Conservation (phyloP, 2,797 vertebrate genomes). For the Neolamprologus multifasciatus region DNA sequence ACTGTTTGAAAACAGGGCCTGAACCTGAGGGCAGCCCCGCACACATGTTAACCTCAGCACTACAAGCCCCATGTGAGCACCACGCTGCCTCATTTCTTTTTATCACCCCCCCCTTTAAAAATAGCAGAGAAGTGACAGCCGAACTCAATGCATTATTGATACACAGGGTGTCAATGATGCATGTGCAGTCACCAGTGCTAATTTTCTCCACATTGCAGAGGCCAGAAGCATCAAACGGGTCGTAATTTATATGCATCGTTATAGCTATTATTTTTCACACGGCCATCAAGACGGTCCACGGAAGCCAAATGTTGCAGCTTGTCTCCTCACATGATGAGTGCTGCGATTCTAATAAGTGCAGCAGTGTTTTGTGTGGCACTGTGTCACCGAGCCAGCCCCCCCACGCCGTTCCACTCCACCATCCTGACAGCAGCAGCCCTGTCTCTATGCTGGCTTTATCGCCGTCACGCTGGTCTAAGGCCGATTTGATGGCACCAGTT, state of each 20-base stretch:
- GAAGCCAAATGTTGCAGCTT: conserved; percentile 18
- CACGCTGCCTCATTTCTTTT: conserved; percentile 34
- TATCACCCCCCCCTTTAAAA: conserved; percentile 33
- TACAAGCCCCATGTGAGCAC: conserved; percentile 3
- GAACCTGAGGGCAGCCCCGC: conserved; percentile 4
- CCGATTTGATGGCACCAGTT: conserved; percentile 16
- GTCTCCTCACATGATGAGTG: conserved; percentile 23
- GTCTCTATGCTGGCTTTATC: conserved; percentile 6
- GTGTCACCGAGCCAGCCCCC: conserved; percentile 11
- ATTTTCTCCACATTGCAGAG: conserved; percentile 24
- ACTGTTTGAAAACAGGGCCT: not conserved
- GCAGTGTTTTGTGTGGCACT: conserved; percentile 48
- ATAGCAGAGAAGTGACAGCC: conserved; percentile 45
- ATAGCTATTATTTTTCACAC: conserved; percentile 22
- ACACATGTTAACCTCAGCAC: conserved; percentile 17
- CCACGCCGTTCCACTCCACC: not conserved
- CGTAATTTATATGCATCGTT: conserved; percentile 22
- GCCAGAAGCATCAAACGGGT: conserved; percentile 16
- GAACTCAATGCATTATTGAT: conserved; percentile 66
- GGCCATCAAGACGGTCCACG: not conserved
- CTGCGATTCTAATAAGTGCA: conserved; percentile 28
- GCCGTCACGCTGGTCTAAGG: not conserved
- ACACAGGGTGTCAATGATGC: conserved; percentile 51
- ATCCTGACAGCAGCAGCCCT: not conserved
- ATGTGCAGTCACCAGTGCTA: conserved; percentile 37